Base-by-base conservation (phyloP, 35 echinoderm and acorn worm species). In the Apostichopus parvimensis region DNA sequence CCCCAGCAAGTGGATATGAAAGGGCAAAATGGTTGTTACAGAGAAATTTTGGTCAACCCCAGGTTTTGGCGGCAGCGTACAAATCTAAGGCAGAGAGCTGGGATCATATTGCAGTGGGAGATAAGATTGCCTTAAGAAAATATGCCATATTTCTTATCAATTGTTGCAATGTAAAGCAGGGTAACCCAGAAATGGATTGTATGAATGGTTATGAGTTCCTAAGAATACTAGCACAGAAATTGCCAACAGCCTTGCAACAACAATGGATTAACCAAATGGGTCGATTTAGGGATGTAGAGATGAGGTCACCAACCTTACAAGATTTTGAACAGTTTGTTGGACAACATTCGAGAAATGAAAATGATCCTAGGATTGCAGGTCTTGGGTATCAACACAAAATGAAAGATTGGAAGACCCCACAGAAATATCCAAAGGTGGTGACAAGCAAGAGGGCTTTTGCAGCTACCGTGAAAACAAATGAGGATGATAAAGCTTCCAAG, bases 291-390 rank as follows among this genome's bases (percentile, higher is more conserved):
- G 77, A 94, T 28, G 24, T 25, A 25, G 24, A 25, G 24, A 54
- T 56, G 15, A 87, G 92, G 15, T 28, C 79, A 18, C 71, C 93
- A 55, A 94, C 53, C 13, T 14, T 91, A 15, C 72, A 94, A 20
- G 88, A 94, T 65, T 94, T 94, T 94, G 70, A 94, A 54, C 18
- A 66, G 9, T 94, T 91, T 84, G 93, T 94, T 53, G 53, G 93
- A 5, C 55, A 91, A 55, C 12, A 34, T 1, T 80, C 87, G 53
- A 94, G 93, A 58, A 94, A 94, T 77, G 79, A 91, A 57, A 94
- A 94, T 85, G 79, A 91, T 76, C 88, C 87, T 1, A 54, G 34
- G 24, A 56, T 94, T 73, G 34, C 93, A 65, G 58, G 78, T 11
- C 75, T 94, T 21, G 92, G 87, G 13, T 94, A 94, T 65, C 93